Percentiles rank a stretch among this genome's conserved stretches.
These are phyloP conservation scores for Orientallactaga bullata DNA, from an alignment of 2,113 vertebrate species.

Conservation along the genomic window DNA sequence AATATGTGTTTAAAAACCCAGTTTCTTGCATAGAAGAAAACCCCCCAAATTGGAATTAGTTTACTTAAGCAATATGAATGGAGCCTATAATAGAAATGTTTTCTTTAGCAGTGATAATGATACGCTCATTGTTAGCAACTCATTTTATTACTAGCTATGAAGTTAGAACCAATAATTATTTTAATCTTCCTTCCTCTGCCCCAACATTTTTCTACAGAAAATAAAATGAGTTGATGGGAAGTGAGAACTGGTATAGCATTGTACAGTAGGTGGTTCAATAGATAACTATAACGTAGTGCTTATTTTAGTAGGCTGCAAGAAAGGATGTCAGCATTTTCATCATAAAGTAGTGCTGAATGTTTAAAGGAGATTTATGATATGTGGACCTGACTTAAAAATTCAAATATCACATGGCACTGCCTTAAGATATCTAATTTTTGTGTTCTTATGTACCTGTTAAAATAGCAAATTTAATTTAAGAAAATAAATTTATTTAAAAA, in stretches of 20 bases:
- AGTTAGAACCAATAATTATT: slow-evolving; percentile 22
- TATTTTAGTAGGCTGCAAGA: neutral
- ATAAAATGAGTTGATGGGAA: neutral
- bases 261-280: neutral
- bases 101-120: neutral
- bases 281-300: neutral
- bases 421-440: neutral
- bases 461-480: neutral
- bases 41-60: neutral
- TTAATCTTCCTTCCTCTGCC: neutral
- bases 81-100: neutral
- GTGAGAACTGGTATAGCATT: neutral
- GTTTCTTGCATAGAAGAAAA: neutral
- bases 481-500: neutral
- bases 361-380: neutral
- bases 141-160: slow-evolving; percentile 16
- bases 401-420: neutral
- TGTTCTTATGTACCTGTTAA: neutral
- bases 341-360: neutral
- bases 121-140: neutral
- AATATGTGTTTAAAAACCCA: too few species aligned
- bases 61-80: slow-evolving; percentile 18
- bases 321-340: neutral
- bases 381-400: neutral
- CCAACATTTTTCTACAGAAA: slow-evolving; percentile 5